Conservation (phyloP, 2,888 invertebrate species). For the Apodemia mormo region DNA sequence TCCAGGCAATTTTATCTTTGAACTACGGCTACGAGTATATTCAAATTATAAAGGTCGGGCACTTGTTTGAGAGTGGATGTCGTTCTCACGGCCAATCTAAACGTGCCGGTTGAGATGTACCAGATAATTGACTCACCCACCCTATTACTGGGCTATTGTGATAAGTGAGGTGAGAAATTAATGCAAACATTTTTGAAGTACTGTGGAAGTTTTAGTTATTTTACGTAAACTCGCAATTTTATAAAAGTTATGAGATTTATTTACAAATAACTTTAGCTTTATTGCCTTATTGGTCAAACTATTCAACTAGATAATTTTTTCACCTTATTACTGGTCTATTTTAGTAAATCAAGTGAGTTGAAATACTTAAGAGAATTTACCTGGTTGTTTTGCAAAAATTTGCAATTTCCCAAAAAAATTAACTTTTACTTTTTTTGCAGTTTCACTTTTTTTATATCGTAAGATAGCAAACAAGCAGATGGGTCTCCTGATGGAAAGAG, state of each 20-base stretch:
- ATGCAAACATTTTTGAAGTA: background rate
- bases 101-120: constrained; percentile 1
- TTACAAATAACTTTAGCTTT: too few species aligned
- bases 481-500: too few species aligned
- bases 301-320: too few species aligned
- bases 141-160: background rate
- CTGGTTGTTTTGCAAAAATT: too few species aligned
- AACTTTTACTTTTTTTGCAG: too few species aligned
- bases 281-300: too few species aligned
- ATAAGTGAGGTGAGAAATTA: constrained; percentile 13
- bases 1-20: background rate
- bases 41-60: background rate
- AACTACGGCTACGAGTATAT: background rate
- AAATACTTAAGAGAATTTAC: too few species aligned
- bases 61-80: background rate
- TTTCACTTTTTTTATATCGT: too few species aligned
- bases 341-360: too few species aligned
- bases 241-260: background rate
- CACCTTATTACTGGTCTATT: too few species aligned
- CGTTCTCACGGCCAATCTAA: background rate
- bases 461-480: too few species aligned
- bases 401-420: too few species aligned
- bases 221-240: background rate
- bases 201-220: background rate
- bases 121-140: background rate